Conservation (phyloP, 2,113 vertebrate species). For the Chinchilla lanigera region DNA sequence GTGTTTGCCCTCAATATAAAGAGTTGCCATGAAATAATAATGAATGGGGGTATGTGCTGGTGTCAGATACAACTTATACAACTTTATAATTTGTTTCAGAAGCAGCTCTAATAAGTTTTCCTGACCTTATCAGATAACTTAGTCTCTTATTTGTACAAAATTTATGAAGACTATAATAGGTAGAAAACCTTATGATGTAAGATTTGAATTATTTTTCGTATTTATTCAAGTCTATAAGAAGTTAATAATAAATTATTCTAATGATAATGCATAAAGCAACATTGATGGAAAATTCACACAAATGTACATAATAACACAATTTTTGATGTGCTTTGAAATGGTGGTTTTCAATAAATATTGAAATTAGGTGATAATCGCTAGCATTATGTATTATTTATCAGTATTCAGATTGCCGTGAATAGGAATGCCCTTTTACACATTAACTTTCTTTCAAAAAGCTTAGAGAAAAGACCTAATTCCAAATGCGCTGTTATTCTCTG, state of each 20-base stretch:
- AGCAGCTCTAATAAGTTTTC: background rate
- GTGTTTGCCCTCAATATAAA: background rate
- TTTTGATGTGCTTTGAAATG: slow-evolving; percentile 80
- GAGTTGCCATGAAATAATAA: background rate
- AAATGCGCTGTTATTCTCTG: slow-evolving; percentile 51
- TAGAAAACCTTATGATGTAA: slow-evolving; percentile 57
- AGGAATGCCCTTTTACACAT: slow-evolving; percentile 61
- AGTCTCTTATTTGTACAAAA: slow-evolving; percentile 42
- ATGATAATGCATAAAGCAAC: slow-evolving; percentile 83
- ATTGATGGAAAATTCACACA: slow-evolving; percentile 82
- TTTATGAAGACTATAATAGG: slow-evolving; percentile 73
- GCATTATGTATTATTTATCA: slow-evolving; percentile 85
- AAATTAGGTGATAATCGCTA: slow-evolving; percentile 84
- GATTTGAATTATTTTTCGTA: slow-evolving; percentile 72
- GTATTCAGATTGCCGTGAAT: slow-evolving; percentile 78
- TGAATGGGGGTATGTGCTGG: background rate
- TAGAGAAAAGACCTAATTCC: slow-evolving; percentile 60
- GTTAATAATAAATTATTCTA: slow-evolving; percentile 82
- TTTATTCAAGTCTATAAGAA: slow-evolving; percentile 69
- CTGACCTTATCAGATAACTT: slow-evolving; percentile 33
- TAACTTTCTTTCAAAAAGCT: slow-evolving; percentile 72
- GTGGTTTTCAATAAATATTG: slow-evolving; percentile 86
- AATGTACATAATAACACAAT: slow-evolving; percentile 80
- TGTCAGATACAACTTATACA: background rate
- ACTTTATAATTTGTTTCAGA: background rate